Percentiles rank a stretch among this genome's conserved stretches.
phyloP scores from a whole-genome alignment of 2,888 invertebrate species.

The Apomyelois bistriatella region DNA sequence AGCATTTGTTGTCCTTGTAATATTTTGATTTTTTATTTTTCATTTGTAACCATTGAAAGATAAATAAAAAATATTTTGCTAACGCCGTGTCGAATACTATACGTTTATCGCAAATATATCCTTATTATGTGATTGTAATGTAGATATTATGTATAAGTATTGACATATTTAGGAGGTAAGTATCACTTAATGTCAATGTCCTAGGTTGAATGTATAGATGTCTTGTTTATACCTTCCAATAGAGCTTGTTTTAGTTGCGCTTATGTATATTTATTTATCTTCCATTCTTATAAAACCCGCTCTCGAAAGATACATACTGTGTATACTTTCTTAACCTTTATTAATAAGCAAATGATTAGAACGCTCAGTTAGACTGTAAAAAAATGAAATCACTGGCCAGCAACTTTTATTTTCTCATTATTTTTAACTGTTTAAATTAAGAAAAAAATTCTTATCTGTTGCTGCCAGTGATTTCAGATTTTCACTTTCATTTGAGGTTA shows the following conservation, averaged over 20 bases:
- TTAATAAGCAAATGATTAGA: conserved; percentile 41
- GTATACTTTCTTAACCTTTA: conserved; percentile 20
- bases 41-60: background rate
- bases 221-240: conserved; percentile 42
- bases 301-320: conserved; percentile 17
- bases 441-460: too few species aligned
- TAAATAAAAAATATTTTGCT: conserved; percentile 40
- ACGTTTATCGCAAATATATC: conserved; percentile 16
- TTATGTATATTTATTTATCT: conserved; percentile 47
- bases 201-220: conserved; percentile 41
- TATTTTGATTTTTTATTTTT: conserved; percentile 24
- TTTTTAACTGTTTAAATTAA: background rate
- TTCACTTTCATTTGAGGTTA: background rate
- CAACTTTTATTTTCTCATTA: background rate
- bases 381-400: background rate
- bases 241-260: conserved; percentile 68
- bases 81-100: conserved; percentile 35
- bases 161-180: conserved; percentile 32
- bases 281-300: conserved; percentile 25
- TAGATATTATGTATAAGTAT: conserved; percentile 10
- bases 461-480: too few species aligned
- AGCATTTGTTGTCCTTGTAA: conserved; percentile 41
- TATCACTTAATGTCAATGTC: conserved; percentile 25
- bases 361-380: conserved; percentile 19
- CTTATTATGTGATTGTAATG: conserved; percentile 16